phyloP scores from a whole-genome alignment of 2,113 vertebrate species.

The Megalops atlanticus region DNA sequence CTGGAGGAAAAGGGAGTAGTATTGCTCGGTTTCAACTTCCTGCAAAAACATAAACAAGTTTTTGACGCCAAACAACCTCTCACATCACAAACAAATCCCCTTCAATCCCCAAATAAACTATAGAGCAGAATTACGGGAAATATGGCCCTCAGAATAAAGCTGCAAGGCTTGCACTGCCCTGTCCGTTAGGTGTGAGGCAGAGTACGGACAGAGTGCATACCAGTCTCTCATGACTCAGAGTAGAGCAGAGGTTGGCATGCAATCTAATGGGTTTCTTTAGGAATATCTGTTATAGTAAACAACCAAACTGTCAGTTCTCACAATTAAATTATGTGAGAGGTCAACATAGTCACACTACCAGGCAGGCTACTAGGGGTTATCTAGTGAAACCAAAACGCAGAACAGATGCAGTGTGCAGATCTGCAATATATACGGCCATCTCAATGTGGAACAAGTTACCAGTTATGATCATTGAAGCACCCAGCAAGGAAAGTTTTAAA shows the following conservation, averaged over 20 bases:
- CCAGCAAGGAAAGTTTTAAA: background rate
- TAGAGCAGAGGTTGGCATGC: conserved; percentile 10
- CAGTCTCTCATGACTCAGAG: conserved; percentile 13
- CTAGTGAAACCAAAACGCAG: conserved; percentile 2
- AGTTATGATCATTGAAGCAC: conserved; percentile 1
- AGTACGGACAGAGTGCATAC: conserved; percentile 10
- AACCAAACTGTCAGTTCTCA: conserved; percentile 8
- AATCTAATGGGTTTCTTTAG: conserved; percentile 12
- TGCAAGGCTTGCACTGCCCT: too few relatives aligned
- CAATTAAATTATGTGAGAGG: too few relatives aligned
- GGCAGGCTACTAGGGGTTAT: conserved; percentile 11
- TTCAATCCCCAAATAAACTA: too few relatives aligned
- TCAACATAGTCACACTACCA: conserved; percentile 1
- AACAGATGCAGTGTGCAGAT: conserved; percentile 12
- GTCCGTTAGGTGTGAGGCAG: conserved; percentile 7
- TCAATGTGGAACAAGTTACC: conserved; percentile 9
- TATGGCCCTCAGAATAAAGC: too few relatives aligned
- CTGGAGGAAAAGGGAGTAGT: conserved; percentile 93
- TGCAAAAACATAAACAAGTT: conserved; percentile 55
- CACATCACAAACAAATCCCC: too few relatives aligned
- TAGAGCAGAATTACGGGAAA: too few relatives aligned
- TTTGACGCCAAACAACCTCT: too few relatives aligned
- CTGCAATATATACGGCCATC: conserved; percentile 8
- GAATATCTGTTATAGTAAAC: conserved; percentile 14
- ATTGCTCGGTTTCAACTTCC: conserved; percentile 99